These are phyloP conservation scores for Poecile atricapillus DNA, from an alignment of 2,113 vertebrate species.

Conservation along the genomic window DNA sequence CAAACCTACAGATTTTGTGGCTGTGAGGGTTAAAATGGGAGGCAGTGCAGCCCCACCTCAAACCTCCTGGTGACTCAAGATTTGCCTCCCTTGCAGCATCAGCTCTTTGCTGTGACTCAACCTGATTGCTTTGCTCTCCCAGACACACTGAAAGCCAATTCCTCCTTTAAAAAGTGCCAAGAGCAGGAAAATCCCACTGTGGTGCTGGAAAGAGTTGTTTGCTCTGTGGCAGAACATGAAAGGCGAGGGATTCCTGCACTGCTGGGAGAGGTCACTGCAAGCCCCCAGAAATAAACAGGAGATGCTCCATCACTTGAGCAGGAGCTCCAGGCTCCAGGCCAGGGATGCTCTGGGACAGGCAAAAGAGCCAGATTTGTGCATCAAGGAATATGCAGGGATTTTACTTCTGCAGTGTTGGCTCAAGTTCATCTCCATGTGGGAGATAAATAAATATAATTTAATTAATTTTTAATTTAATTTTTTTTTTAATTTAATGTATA, in stretches of 20 bases:
- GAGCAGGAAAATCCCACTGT: not conserved
- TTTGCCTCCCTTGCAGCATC: not conserved
- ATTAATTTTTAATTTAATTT: not conserved
- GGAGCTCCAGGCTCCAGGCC: not conserved
- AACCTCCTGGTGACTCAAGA: not conserved
- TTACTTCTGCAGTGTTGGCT: not conserved
- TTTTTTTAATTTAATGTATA: too few relatives aligned
- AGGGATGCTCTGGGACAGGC: not conserved
- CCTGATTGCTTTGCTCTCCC: not conserved
- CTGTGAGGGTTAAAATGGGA: not conserved
- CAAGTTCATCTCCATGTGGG: not conserved
- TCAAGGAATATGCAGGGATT: not conserved
- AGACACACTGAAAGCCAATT: not conserved
- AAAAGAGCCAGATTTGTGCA: not conserved
- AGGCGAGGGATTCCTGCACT: not conserved
- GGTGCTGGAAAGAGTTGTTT: not conserved
- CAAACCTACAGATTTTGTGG: rapidly evolving
- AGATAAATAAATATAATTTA: not conserved
- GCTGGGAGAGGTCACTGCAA: conserved; percentile 15
- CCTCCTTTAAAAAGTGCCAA: not conserved
- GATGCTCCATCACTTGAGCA: rapidly evolving
- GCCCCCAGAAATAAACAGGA: not conserved
- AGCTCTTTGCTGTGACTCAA: not conserved
- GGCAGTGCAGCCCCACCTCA: not conserved
- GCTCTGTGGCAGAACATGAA: not conserved